Evolutionary conservation across 2,113 vertebrate species (phyloP).

Genomic region (Myrmophylax atrothorax): DNA sequence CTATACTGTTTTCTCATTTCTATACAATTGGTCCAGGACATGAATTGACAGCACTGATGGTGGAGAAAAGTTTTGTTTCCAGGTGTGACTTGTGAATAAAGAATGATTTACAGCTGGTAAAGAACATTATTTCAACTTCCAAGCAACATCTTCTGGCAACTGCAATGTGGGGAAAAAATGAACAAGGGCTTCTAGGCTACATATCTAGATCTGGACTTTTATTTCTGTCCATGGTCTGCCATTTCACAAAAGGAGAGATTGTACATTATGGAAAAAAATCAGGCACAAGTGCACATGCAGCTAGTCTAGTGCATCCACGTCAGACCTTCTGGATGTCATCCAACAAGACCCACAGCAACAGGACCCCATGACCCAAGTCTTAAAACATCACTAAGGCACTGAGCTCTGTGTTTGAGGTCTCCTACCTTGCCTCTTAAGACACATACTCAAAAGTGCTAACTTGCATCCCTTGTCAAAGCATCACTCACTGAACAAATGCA

Average conservation of each 20-base stretch:
- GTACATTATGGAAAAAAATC: neutral
- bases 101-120: neutral
- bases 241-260: neutral
- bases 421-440: neutral
- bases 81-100: neutral
- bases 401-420: neutral
- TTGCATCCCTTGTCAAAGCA: neutral
- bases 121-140: neutral
- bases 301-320: neutral
- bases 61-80: neutral
- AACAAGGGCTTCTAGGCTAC: neutral
- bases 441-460: neutral
- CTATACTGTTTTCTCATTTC: neutral
- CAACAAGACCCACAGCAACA: neutral
- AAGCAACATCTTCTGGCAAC: neutral
- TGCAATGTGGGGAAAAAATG: neutral
- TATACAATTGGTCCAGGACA: neutral
- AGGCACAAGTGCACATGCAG: neutral
- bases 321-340: neutral
- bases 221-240: neutral
- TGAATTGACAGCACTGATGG: neutral
- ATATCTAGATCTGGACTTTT: neutral
- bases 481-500: neutral
- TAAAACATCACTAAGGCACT: neutral
- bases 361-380: neutral